Evolutionary conservation across 1,140 invertebrate genomes (phyloP).

Genomic region (Euura lappo): DNA sequence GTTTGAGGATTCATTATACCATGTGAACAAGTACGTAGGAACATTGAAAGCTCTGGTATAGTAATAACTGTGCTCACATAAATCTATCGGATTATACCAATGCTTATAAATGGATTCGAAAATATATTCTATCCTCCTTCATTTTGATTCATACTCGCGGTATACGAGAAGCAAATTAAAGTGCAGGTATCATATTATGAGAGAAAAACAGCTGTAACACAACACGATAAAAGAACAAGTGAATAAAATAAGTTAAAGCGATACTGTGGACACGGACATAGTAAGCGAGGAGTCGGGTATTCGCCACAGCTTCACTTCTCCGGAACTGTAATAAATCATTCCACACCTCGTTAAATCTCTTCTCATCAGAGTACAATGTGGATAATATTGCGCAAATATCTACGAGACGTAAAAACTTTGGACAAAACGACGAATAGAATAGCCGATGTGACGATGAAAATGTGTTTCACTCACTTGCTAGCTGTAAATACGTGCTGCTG

Average conservation of each 20-base stretch:
- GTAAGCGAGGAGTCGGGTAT: constrained; percentile 57
- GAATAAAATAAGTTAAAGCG: constrained; percentile 50
- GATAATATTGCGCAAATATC: neutral
- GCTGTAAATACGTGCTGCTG: constrained; percentile 79
- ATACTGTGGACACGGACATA: constrained; percentile 60
- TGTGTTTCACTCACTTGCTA: constrained; percentile 66
- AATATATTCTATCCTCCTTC: neutral
- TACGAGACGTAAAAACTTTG: no score
- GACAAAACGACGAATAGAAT: neutral
- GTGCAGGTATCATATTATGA: constrained; percentile 31
- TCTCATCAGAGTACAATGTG: neutral
- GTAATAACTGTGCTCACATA: no score
- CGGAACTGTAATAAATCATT: constrained; percentile 59
- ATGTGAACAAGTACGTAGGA: no score
- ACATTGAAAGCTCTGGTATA: no score
- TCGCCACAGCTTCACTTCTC: constrained; percentile 61
- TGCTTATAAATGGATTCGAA: neutral
- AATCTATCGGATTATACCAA: no score
- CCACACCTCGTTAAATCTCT: constrained; percentile 18
- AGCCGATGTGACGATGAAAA: neutral
- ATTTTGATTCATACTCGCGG: neutral
- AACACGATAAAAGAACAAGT: constrained; percentile 31
- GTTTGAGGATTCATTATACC: no score
- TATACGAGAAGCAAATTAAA: constrained; percentile 10
- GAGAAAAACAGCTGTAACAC: constrained; percentile 35